These are phyloP conservation scores for Syngnathoides biaculeatus DNA, from an alignment of 2,113 vertebrate genomes.

Conservation along the genomic window DNA sequence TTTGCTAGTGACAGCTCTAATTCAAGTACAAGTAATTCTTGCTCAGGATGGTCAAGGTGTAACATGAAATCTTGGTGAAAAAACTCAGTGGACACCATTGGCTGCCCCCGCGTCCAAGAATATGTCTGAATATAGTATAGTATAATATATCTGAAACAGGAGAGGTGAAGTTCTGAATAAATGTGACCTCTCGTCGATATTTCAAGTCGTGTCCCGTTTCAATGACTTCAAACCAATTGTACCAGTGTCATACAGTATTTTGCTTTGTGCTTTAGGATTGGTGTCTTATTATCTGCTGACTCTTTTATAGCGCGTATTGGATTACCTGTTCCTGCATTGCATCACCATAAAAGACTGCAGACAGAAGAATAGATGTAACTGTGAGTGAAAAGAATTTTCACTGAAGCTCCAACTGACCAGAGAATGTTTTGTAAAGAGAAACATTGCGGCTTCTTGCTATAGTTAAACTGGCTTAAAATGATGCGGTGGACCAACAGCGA, in stretches of 20 bases:
- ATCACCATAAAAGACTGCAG: slow-evolving; percentile 8
- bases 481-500: slow-evolving; percentile 63
- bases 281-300: slow-evolving; percentile 6
- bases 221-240: slow-evolving; percentile 1
- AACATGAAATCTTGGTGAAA: no score
- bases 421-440: slow-evolving; percentile 50
- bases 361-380: background rate
- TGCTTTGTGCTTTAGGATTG: background rate
- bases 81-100: background rate
- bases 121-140: background rate
- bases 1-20: no score
- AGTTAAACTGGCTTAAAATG: slow-evolving; percentile 62
- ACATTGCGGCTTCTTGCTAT: slow-evolving; percentile 59
- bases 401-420: slow-evolving; percentile 26
- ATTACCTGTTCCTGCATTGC: slow-evolving; percentile 18
- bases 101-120: background rate
- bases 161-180: background rate
- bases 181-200: background rate
- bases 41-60: background rate
- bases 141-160: no score
- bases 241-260: slow-evolving; percentile 2
- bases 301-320: slow-evolving; percentile 14
- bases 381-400: slow-evolving; percentile 21
- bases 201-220: background rate
- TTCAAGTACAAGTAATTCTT: background rate